Base-by-base conservation (phyloP, 2,797 vertebrate genomes). In the Euthynnus affinis region DNA sequence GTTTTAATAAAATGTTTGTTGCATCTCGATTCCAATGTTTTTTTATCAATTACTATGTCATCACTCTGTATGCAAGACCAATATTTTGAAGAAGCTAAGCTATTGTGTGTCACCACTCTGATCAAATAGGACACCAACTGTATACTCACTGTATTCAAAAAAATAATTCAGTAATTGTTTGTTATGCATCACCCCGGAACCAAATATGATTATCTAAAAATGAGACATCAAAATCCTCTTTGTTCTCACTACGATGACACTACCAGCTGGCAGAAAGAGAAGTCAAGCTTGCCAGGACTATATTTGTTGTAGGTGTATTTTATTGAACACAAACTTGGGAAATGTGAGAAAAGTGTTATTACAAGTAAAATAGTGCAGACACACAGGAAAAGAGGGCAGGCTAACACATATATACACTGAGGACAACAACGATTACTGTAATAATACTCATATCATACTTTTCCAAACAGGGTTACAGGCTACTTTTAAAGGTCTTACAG, bases 191-290 rank as follows among this genome's bases (percentile, higher is more conserved):
- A 74, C 58, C 53, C 65, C n/a, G 40, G 20, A 60, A 22, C 23
- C 46, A 27, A 49, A 59, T 51, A 9, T 20, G 14, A 64, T 65
- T 27, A 57, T 23, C 64, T 56, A 22, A 67, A 67, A 67, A 73
- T 61, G 60, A 60, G 32, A 77, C 58, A 44, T 78, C 44, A 67
- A 48, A 61, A 69, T 29, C 48, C 49, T 81, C 60, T 69, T 60
- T 81, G 66, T 73, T 84, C 62, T 71, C 68, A n/a, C 49, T 13
- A 9, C 58, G 20, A 12, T 53, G 77, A 80, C 71, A 61, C 32
- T 0, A 71, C 46, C 84, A 85, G 72, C 69, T 89, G 82, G 80
- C 74, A 76, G 69, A 69, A 23, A 25, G 52, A n/a, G 22, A 27
- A 18, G 69, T 40, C 44, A 3, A 1, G 68, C 68, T 18, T 65